Base-by-base conservation (phyloP, 2,113 vertebrate species). In the Dryoscopus gambensis region DNA sequence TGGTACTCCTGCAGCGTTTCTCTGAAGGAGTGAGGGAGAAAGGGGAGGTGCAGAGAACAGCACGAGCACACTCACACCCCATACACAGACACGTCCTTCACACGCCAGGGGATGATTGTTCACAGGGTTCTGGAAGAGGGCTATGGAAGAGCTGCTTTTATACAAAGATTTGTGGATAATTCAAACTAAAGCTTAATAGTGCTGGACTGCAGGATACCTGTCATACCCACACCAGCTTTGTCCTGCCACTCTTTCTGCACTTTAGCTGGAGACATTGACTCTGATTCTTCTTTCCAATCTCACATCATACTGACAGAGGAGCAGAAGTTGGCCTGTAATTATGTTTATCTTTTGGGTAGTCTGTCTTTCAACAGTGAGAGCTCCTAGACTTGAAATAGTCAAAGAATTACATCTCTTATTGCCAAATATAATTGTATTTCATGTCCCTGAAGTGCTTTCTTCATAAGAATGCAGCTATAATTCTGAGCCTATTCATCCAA, bases 401-500 rank as follows among this genome's bases (percentile, higher is more conserved):
- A 63, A 86, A 47, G 68, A 90, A 77, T 47, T 47, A 20, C 31
- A 59, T 84, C 84, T 81, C 47, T 70, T 70, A 53, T 6, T 84
- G 90, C 64, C 55, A 78, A 55, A 83, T 74, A 27, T 3, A 21
- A 50, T 47, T 77, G 47, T 47, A 59, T 80, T 90, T 90, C 68
- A 17, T 27, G 14, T 77, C 63, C 64, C 70, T 83, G 39, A 91
- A 91, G 64, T 85, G 71, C 68, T 88, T 93, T 93, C 55, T 78
- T 85, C 15, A 0, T 92, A 67, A 86, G 55, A 90, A 74, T 18
- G 6, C 42, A 77, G 68, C 75, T 77, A 9, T 88, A 83, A 89
- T 90, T 95, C 56, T 74, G 20, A 93, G 15, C 28, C 25, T 92
- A 13, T 92, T 90, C 52, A 87, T 96, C 39, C 68, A 73, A 93